Evolutionary conservation across 1,140 invertebrate species (phyloP).

Genomic region (Coelopa frigida): DNA sequence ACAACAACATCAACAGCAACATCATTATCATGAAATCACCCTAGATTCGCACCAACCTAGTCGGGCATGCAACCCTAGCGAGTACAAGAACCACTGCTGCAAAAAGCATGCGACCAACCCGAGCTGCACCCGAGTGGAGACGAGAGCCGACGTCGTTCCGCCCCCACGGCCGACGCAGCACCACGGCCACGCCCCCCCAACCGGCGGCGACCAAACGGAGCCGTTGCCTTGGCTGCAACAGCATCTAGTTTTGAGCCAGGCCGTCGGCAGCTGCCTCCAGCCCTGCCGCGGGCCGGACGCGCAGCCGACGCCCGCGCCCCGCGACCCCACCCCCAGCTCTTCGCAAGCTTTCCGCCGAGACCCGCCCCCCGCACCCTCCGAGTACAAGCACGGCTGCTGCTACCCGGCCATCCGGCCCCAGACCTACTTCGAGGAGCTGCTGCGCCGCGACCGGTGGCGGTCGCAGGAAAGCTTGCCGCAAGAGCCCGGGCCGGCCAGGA

Average conservation of each 20-base stretch:
- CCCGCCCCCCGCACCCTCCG: neutral
- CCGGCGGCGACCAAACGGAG: slow-evolving; percentile 35
- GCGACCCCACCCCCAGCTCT: neutral
- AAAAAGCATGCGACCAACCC: neutral
- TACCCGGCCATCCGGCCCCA: slow-evolving; percentile 1
- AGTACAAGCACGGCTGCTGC: too few relatives aligned
- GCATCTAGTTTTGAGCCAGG: slow-evolving; percentile 42
- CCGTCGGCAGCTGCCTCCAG: slow-evolving; percentile 22
- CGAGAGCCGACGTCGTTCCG: too few relatives aligned
- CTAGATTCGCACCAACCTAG: too few relatives aligned
- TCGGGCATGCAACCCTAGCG: too few relatives aligned
- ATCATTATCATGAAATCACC: too few relatives aligned
- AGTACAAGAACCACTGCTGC: too few relatives aligned
- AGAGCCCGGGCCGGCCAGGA: neutral
- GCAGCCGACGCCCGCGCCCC: too few relatives aligned
- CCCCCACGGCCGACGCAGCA: too few relatives aligned
- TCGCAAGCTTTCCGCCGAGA: too few relatives aligned
- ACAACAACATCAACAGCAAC: neutral
- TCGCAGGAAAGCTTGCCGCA: slow-evolving; percentile 1
- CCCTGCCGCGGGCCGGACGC: neutral
- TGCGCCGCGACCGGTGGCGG: slow-evolving; percentile 3
- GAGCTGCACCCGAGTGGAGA: too few relatives aligned
- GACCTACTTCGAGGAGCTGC: slow-evolving; percentile 7
- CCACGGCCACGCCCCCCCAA: too few relatives aligned
- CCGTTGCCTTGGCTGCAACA: slow-evolving; percentile 44